phyloP scores from a whole-genome alignment of 1,140 invertebrate species.

The Hesperophylax magnus region DNA sequence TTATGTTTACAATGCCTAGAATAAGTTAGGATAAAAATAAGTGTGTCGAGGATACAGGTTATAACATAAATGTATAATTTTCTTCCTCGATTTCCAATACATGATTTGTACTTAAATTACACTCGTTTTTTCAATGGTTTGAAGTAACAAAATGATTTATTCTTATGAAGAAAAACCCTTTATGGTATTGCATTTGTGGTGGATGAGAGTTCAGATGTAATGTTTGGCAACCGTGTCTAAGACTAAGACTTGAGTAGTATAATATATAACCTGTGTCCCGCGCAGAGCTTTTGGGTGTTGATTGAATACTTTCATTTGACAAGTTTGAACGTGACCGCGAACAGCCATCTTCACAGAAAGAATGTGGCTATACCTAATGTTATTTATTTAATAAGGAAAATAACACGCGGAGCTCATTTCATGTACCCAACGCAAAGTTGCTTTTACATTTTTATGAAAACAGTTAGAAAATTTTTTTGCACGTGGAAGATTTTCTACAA shows the following conservation, averaged over 20 bases:
- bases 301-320: constrained; percentile 24
- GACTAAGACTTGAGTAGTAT: background rate
- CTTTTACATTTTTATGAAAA: background rate
- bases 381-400: constrained; percentile 48
- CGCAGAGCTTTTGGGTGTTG: constrained; percentile 17
- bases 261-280: constrained; percentile 1
- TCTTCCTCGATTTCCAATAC: background rate
- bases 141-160: background rate
- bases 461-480: constrained; percentile 2
- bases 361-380: constrained; percentile 50
- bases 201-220: background rate
- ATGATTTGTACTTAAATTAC: constrained; percentile 23
- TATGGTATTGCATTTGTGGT: too few relatives aligned
- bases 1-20: constrained; percentile 23
- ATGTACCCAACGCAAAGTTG: constrained; percentile 44
- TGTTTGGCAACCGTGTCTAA: background rate
- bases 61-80: background rate
- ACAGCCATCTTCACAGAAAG: background rate
- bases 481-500: background rate
- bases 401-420: constrained; percentile 36
- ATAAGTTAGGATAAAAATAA: constrained; percentile 21
- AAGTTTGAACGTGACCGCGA: constrained; percentile 12
- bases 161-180: background rate
- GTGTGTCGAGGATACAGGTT: constrained; percentile 20
- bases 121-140: background rate